Percentiles rank a stretch among this genome's conserved stretches.
Evolutionary conservation across 1,140 invertebrate species (phyloP).

Genomic region (Hyphantria cunea): DNA sequence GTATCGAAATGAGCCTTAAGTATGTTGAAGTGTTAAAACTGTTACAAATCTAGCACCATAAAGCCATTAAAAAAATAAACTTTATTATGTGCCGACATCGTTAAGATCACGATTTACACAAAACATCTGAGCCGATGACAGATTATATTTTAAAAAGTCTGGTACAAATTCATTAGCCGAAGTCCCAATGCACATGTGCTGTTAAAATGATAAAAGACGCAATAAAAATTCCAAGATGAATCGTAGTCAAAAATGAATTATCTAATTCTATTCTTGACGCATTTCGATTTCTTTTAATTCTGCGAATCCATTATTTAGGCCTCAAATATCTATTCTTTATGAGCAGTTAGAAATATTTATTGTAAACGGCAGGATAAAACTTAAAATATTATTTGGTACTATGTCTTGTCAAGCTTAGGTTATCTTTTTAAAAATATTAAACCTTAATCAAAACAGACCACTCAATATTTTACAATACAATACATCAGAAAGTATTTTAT

Average conservation of each 20-base stretch:
- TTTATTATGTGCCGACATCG: constrained; percentile 61
- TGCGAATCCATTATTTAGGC: not conserved
- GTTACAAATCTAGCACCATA: constrained; percentile 42
- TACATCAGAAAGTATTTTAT: too few species aligned
- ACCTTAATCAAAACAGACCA: too few species aligned
- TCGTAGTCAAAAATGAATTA: not conserved
- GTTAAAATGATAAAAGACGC: constrained; percentile 47
- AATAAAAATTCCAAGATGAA: constrained; percentile 35
- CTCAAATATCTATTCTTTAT: not conserved
- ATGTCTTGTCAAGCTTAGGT: too few species aligned
- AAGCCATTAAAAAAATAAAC: constrained; percentile 55
- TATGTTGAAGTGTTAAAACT: constrained; percentile 42
- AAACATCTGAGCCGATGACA: constrained; percentile 64
- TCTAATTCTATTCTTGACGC: not conserved
- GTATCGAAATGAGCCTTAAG: constrained; percentile 38
- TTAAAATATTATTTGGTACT: too few species aligned
- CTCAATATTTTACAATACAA: too few species aligned
- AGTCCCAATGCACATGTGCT: constrained; percentile 31
- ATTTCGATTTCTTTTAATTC: not conserved
- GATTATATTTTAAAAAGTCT: constrained; percentile 51
- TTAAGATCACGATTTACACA: constrained; percentile 64
- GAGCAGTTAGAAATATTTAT: not conserved
- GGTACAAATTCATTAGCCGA: constrained; percentile 59
- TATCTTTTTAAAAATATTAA: too few species aligned
- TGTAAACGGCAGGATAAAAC: too few species aligned